Base-by-base conservation (phyloP, 2,888 invertebrate genomes). In the Auanema sp. region DNA sequence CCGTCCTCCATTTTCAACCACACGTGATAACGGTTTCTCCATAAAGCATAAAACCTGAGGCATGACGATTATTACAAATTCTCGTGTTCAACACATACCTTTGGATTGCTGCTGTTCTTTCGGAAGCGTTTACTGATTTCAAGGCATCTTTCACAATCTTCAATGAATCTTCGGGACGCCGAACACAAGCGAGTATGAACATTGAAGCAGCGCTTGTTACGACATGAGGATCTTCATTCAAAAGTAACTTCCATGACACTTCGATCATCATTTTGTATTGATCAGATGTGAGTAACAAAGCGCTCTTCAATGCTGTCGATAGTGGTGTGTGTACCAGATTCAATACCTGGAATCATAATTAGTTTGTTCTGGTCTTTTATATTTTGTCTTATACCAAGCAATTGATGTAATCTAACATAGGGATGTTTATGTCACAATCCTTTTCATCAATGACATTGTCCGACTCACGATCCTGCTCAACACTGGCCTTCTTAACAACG, bases 1-100 rank as follows among this genome's bases (percentile, higher is more conserved):
- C 92, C 91, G 82, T 97, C 97, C 85, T 99, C 98, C 96, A 99
- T 95, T 64, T 97, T 89, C 0, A 96, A 93, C 98, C 98, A 98
- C 0, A 95, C 94, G 88, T 98, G 98, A 84, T 93, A 95, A 1
- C 98, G 89, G 75, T 93, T 90, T 83, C 93, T 92, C 97, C 97
- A 98, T 72, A 98, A 88, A 1, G 92, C 91, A 88, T 94, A 91
- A 85, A 93, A 95, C 67, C 92, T 89, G 47, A 40, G 55, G 24
- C 5, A 14, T 57, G 11, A 44, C 14, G 10, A 21, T 16, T n/a
- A n/a, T 24, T 14, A 11, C 4, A 21, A 18, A 52, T 5, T 8
- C 18, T 8, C 10, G 5, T 21, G 3, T 55, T n/a, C 5, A 55
- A 4, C 41, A 55, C n/a, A 23, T 11, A 64, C 61, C 71, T 58